phyloP scores from a whole-genome alignment of 37 sponge, comb jelly and placozoan genomes.

The Eunapius fragilis region DNA sequence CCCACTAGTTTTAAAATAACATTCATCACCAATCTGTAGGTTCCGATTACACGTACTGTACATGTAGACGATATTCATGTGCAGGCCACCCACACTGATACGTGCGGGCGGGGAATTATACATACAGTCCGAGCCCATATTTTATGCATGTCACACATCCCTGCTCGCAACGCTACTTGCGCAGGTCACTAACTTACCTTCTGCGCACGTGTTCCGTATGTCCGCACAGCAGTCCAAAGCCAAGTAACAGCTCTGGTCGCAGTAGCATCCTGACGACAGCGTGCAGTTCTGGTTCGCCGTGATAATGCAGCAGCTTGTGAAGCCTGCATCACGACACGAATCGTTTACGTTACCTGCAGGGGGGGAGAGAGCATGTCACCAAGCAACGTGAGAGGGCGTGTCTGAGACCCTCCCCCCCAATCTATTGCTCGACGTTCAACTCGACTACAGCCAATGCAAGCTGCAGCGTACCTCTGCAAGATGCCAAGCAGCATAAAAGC shows the following conservation, averaged over 20 bases:
- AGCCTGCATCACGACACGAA: slow-evolving; percentile 22
- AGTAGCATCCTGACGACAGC: slow-evolving; percentile 33
- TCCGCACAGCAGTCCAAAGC: slow-evolving; percentile 53
- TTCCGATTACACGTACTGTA: too few relatives aligned
- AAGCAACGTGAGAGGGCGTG: not conserved
- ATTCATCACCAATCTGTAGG: too few relatives aligned
- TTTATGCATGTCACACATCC: not conserved
- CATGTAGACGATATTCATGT: not conserved
- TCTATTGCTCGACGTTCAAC: not conserved
- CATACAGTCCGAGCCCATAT: not conserved
- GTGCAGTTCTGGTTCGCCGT: not conserved
- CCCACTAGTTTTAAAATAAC: too few relatives aligned
- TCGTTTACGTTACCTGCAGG: not conserved
- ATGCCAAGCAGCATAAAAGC: not conserved
- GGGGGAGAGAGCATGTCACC: not conserved
- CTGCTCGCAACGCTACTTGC: not conserved
- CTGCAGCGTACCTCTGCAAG: not conserved
- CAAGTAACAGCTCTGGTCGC: slow-evolving; percentile 38
- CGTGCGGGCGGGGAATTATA: not conserved
- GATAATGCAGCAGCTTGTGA: not conserved
- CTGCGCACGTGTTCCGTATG: slow-evolving; percentile 20
- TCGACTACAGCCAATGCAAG: not conserved
- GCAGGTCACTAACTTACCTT: not conserved
- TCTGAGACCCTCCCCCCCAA: not conserved
- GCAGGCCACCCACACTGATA: not conserved